A percentile compares a stretch with the other conserved stretches of the same genome.
Conservation (phyloP, 2,113 vertebrate species). For the Sylvilagus bachmani region DNA sequence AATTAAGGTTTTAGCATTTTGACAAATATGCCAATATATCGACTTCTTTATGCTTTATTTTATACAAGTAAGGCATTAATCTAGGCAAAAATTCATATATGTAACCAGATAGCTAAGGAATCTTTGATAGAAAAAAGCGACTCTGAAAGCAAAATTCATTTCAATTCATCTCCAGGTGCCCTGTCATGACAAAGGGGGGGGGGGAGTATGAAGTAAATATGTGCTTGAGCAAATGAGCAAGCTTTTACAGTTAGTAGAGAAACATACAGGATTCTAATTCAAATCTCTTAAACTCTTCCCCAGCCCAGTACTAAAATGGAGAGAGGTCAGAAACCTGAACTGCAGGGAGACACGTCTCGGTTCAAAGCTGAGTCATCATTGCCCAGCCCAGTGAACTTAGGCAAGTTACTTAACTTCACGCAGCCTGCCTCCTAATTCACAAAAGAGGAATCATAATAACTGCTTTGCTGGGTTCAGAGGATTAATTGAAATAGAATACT, state of each 20-base stretch:
- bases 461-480: not conserved
- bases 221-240: not conserved
- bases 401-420: not conserved
- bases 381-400: not conserved
- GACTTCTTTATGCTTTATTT: not conserved
- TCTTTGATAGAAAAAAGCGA: not conserved
- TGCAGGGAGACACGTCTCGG: not conserved
- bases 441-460: conserved; percentile 10
- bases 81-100: not conserved
- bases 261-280: not conserved
- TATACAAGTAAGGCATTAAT: not conserved
- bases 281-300: not conserved
- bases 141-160: conserved; percentile 45
- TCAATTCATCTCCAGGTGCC: not conserved
- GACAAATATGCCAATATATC: not conserved
- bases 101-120: conserved; percentile 7
- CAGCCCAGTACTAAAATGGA: not conserved
- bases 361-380: conserved; percentile 1
- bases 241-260: not conserved
- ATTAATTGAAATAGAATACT: conserved; percentile 7
- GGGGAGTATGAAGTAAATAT: not conserved
- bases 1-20: not conserved
- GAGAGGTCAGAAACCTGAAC: not conserved
- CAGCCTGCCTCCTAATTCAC: not conserved
- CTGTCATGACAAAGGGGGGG: not conserved